Evolutionary conservation across 2,888 invertebrate genomes (phyloP), one percentile per base, ranked within the genome.

Genomic region (Nemapogon koenigi): DNA sequence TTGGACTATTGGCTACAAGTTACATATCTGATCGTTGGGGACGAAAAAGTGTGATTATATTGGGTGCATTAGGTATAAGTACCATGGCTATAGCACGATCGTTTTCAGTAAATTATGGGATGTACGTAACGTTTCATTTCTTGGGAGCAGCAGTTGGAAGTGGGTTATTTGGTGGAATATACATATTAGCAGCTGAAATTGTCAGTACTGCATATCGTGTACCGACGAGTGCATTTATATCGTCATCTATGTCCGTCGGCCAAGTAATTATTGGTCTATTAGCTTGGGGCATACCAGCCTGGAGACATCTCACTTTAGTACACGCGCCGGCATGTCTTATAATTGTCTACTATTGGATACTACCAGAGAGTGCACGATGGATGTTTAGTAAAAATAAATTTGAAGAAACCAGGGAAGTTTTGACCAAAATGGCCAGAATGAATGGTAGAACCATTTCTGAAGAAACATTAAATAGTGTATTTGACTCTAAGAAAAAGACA

Each of bases 11-110:
- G n/a, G 8, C 17, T 16, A 31, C 31, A 16, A 31, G 31, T n/a
- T 31, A 31, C 15, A 14, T 31, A 4, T 31, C 31, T 16, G 31
- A 31, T 16, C 13, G 31, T 16, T 31, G 31, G 31, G 31, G 31
- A 31, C 13, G 31, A 15, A 31, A 31, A 16, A 16, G 16, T 15
- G 31, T 16, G 16, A 14, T 31, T 3, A 16, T 31, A 15, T 31
- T 31, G n/a, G 31, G 31, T 10, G 15, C 17, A 31, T 16, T 31
- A 8, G 16, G 16, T 15, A 14, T 31, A 16, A 17, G 31, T 8
- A 14, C 16, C 17, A 16, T 31, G 11, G 15, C 31, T 4, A 2
- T 31, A 31, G 17, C 17, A 15, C 31, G 31, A 16, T 16, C 31
- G 11, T 31, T 16, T 31, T 31, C 31, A 31, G 4, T 31, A 11